phyloP scores from a whole-genome alignment of 2,888 invertebrate genomes.

The Drosophila colorata region DNA sequence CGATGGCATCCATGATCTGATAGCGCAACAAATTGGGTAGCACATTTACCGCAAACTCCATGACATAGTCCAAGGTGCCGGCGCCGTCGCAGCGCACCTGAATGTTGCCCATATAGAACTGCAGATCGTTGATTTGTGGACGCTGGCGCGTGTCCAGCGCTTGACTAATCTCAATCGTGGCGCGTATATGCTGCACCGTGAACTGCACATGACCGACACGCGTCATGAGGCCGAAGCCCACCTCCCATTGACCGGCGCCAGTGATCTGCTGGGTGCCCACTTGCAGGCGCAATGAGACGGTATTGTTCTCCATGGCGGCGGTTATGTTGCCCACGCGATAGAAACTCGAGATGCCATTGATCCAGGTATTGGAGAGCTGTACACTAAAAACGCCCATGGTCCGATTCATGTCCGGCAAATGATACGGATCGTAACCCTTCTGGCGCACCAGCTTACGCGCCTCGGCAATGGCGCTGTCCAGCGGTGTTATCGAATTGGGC shows the following conservation, averaged over 20 bases:
- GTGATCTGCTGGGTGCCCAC: constrained; percentile 92
- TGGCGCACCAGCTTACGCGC: constrained; percentile 89
- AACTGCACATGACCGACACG: constrained; percentile 91
- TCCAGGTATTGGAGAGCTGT: constrained; percentile 90
- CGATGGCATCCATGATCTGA: constrained; percentile 94
- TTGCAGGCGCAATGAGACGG: constrained; percentile 87
- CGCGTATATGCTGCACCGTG: constrained; percentile 91
- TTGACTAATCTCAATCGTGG: constrained; percentile 90
- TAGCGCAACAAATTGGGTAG: constrained; percentile 94
- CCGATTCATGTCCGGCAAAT: constrained; percentile 90
- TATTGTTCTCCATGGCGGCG: constrained; percentile 90
- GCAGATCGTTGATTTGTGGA: constrained; percentile 90
- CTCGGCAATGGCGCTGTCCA: constrained; percentile 93
- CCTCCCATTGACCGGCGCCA: constrained; percentile 92
- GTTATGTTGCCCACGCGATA: constrained; percentile 93
- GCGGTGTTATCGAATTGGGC: constrained; percentile 93
- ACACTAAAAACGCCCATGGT: constrained; percentile 90
- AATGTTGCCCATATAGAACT: constrained; percentile 93
- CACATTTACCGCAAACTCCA: constrained; percentile 93
- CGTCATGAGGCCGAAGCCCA: constrained; percentile 89
- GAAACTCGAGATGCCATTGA: constrained; percentile 92
- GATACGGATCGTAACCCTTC: constrained; percentile 90
- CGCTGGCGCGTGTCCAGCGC: constrained; percentile 91
- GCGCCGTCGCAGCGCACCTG: constrained; percentile 93
- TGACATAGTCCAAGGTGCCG: constrained; percentile 93